phyloP scores from a whole-genome alignment of 1,140 invertebrate species.

The Drosophila subpulchrella region DNA sequence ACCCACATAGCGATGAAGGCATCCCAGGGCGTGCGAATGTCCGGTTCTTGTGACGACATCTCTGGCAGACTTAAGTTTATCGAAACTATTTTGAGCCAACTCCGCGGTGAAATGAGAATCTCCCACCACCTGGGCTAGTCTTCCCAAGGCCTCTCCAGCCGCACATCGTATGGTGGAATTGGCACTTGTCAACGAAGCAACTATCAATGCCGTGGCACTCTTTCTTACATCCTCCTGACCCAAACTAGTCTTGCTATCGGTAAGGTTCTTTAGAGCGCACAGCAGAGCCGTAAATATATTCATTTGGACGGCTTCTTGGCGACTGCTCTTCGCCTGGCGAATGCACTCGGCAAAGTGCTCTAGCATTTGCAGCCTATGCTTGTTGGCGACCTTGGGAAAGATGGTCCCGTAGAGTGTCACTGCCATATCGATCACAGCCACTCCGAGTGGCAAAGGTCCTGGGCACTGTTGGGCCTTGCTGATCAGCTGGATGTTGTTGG shows the following conservation, averaged over 20 bases:
- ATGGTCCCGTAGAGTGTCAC: constrained; percentile 97
- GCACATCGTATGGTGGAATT: constrained; percentile 95
- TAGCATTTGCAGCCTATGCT: constrained; percentile 98
- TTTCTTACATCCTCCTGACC: constrained; percentile 96
- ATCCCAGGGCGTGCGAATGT: constrained; percentile 96
- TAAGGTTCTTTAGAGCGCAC: constrained; percentile 94
- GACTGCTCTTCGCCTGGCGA: constrained; percentile 94
- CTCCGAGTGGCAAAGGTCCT: constrained; percentile 96
- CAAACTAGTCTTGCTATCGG: constrained; percentile 93
- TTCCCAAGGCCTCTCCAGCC: constrained; percentile 93
- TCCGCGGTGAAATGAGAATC: constrained; percentile 95
- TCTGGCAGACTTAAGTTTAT: constrained; percentile 93
- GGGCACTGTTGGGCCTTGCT: constrained; percentile 81
- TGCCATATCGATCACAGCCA: constrained; percentile 97
- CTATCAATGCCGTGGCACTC: constrained; percentile 92
- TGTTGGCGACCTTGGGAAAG: constrained; percentile 96
- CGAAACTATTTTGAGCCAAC: constrained; percentile 95
- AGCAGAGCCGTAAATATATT: constrained; percentile 98
- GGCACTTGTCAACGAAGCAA: constrained; percentile 91
- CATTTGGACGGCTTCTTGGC: constrained; percentile 98
- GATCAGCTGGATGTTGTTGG: constrained; percentile 81
- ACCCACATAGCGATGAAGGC: constrained; percentile 95
- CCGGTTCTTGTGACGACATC: constrained; percentile 96
- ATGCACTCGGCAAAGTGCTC: constrained; percentile 98
- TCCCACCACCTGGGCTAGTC: constrained; percentile 94